Base-by-base conservation (phyloP, 1,140 invertebrate genomes). In the Branchinecta lynchi region DNA sequence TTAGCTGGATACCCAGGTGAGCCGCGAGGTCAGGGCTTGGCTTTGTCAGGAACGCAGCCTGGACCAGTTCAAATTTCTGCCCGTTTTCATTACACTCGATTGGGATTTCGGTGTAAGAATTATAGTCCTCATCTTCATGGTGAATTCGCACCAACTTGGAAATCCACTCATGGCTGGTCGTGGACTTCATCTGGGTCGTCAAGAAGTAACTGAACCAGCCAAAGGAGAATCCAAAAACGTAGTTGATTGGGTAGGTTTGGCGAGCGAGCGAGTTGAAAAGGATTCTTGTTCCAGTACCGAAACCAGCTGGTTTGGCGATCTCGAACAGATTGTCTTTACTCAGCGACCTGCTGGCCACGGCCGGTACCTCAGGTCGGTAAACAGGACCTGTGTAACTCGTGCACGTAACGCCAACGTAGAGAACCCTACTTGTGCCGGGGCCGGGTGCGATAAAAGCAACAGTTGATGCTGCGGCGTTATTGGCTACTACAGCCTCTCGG, bases 61-160 rank as follows among this genome's bases (percentile, higher is more conserved):
- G 92, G 7, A 94, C 88, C 5, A 98, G 80, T 79, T 96, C 96
- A 76, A 95, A 97, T 44, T 85, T 86, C 7, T 86, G 86, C 44
- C 87, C 87, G 65, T 84, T 83, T 74, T 85, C 83, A 32, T 86
- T 89, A 79, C 96, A 99, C 72, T 96, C 89, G 74, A 99, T 87
- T 3, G 95, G 93, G 72, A 98, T 93, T 81, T 98, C 96, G 7
- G 92, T 96, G 78, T 98, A 98, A 0, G 95, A 98, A 78, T 96
- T 95, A 80, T 95, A 98, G 77, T 94, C 89, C 72, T 89, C 85
- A 77, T 98, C 96, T 76, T 95, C 90, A 74, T 96, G 92, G 77
- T 96, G 98, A 12, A 99, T 89, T 43, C 96, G 83, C 10, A 98
- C 90, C 72, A 98, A 80, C 78, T 96, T 97, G 43, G 93, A 95